Base-by-base conservation (phyloP, 2,113 vertebrate genomes). In the Ancistrus triradiatus region DNA sequence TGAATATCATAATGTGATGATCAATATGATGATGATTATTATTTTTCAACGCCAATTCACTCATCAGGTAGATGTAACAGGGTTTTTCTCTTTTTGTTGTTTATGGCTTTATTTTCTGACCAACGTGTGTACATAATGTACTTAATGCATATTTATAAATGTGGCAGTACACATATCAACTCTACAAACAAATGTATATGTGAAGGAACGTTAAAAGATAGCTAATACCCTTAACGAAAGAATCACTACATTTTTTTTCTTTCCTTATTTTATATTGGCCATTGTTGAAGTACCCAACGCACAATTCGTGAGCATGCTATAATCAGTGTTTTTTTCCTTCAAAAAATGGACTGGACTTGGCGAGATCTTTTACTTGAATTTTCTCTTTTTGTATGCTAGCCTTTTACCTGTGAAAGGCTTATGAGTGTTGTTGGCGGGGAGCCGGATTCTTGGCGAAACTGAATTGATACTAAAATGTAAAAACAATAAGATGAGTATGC, bases 21-120 rank as follows among this genome's bases (percentile, higher is more conserved):
- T 66, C 46, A 57, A 47, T 47, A 57, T 58, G 48, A 49, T 58
- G 72, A 74, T 77, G 78, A 75, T 74, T 79, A 73, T 80, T 77
- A 58, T 71, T 65, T 13, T 19, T 66, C 33, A 25, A 48, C 58
- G 33, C 33, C 53, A 52, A 50, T 57, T 66, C 48, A 42, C 35
- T 57, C 44, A 42, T 44, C 37, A 66, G 15, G 46, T 40, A 58
- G 37, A 58, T 58, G 24, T 60, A 59, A 67, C 64, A 68, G 70
- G 65, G 38, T 56, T 62, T 63, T 62, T 28, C 18, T 63, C n/a
- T 51, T n/a, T 63, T 43, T 56, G 31, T 37, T 40, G 46, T 42
- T 58, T 40, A 24, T 22, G 47, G 24, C 21, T 55, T 42, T 61
- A 24, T 52, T 67, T 44, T 68, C 11, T 58, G 47, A 68, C 48